Evolutionary conservation across 1,140 invertebrate genomes (phyloP).

Genomic region (Magallana gigas): DNA sequence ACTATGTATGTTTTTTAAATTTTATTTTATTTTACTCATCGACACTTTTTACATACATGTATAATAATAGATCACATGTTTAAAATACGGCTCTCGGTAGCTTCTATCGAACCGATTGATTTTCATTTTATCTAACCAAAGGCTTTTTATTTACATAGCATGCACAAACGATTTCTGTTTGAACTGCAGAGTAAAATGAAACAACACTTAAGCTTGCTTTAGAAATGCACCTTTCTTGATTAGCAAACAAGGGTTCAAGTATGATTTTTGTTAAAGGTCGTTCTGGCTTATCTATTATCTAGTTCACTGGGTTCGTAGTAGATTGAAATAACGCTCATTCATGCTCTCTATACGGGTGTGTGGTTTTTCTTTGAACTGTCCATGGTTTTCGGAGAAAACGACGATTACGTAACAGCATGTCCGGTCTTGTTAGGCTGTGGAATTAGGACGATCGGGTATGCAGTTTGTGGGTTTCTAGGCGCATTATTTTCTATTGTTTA

Average conservation of each 20-base stretch:
- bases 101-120: background rate
- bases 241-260: conserved; percentile 19
- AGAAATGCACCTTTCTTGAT: conserved; percentile 15
- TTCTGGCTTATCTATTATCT: conserved; percentile 25
- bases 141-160: background rate
- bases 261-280: conserved; percentile 33
- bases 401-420: conserved; percentile 29
- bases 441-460: background rate
- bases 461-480: conserved; percentile 48
- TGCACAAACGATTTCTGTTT: conserved; percentile 10
- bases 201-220: background rate
- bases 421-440: background rate
- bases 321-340: conserved; percentile 20
- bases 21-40: too few species aligned
- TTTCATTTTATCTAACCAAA: background rate
- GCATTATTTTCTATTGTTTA: conserved; percentile 40
- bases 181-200: background rate
- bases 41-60: too few species aligned
- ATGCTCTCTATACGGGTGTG: conserved; percentile 9
- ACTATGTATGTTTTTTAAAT: too few species aligned
- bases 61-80: too few species aligned
- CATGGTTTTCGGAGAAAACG: conserved; percentile 24
- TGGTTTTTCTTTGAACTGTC: conserved; percentile 31
- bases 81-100: background rate
- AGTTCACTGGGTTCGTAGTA: conserved; percentile 25